A percentile compares a stretch with the other conserved stretches of the same genome.
Evolutionary conservation across 2,888 invertebrate species (phyloP).

Genomic region (Parascotia fuliginaria): DNA sequence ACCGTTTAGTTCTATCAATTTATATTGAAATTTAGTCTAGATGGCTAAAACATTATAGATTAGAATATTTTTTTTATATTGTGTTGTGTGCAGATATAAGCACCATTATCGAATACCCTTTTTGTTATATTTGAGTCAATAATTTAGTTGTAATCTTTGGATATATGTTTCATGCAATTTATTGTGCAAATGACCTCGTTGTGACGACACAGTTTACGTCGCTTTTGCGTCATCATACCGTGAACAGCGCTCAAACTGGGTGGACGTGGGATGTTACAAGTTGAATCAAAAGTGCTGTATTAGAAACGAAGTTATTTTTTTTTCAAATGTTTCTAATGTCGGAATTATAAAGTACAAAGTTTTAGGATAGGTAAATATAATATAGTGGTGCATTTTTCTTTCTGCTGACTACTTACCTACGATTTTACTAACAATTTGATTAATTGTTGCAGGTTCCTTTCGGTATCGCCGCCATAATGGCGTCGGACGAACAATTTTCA

Average conservation of each 20-base stretch:
- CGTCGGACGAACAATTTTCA: conserved; percentile 91
- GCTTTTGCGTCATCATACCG: conserved; percentile 81
- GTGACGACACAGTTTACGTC: conserved; percentile 75
- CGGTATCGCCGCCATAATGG: conserved; percentile 86
- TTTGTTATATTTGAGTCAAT: background rate
- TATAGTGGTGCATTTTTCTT: background rate
- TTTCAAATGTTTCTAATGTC: conserved; percentile 81
- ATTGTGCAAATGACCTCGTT: conserved; percentile 45
- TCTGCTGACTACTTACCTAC: background rate
- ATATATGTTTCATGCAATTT: conserved; percentile 57
- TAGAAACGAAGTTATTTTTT: conserved; percentile 69
- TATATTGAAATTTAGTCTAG: background rate
- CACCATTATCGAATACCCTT: background rate
- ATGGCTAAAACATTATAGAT: background rate
- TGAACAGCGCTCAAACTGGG: conserved; percentile 75
- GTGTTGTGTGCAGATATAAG: conserved; percentile 8
- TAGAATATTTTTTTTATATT: background rate
- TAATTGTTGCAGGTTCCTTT: conserved; percentile 64
- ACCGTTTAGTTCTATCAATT: background rate
- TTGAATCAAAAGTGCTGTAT: conserved; percentile 54
- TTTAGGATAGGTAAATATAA: conserved; percentile 73
- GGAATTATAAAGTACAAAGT: conserved; percentile 81
- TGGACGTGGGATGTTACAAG: conserved; percentile 72
- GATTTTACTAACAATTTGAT: background rate
- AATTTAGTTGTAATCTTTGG: conserved; percentile 11